Evolutionary conservation across 2,888 invertebrate species (phyloP).

Genomic region (Tetanocera ferruginea): DNA sequence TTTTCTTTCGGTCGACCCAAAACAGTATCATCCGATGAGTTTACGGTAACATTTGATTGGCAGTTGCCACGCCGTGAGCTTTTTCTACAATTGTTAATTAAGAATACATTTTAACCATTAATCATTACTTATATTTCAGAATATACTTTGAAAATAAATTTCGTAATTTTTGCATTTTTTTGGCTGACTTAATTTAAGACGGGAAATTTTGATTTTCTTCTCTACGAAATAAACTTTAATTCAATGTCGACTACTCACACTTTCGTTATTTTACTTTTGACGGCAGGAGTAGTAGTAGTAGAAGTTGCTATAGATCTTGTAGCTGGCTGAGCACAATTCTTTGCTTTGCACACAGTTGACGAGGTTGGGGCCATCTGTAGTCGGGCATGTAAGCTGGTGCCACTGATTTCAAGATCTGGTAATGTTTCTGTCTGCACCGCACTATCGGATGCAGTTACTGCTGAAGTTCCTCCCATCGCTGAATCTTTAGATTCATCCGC

Average conservation of each 20-base stretch:
- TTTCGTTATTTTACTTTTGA: not conserved
- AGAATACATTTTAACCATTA: not conserved
- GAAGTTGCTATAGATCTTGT: slow-evolving; percentile 28
- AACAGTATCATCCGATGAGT: slow-evolving; percentile 44
- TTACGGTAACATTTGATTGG: slow-evolving; percentile 40
- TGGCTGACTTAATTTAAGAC: slow-evolving; percentile 46
- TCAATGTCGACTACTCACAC: slow-evolving; percentile 25
- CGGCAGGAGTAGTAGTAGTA: not conserved
- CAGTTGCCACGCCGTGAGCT: slow-evolving; percentile 48
- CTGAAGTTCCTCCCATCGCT: not conserved
- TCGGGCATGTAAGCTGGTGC: not conserved
- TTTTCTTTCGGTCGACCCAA: slow-evolving; percentile 51
- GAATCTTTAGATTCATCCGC: not conserved
- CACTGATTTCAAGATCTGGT: not conserved
- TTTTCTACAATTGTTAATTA: slow-evolving; percentile 51
- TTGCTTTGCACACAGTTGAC: not conserved
- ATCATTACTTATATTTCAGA: not conserved
- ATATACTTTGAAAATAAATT: slow-evolving; percentile 63
- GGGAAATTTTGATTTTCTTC: slow-evolving; percentile 23
- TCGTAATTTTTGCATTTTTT: slow-evolving; percentile 65
- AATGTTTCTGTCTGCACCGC: not conserved
- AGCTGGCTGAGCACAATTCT: not conserved
- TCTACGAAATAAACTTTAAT: slow-evolving; percentile 1
- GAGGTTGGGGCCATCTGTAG: not conserved
- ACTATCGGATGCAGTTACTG: not conserved